A percentile compares a stretch with the other conserved stretches of the same genome.
Conservation (phyloP, 2,888 invertebrate species). For the Sepioteuthis lessoniana region DNA sequence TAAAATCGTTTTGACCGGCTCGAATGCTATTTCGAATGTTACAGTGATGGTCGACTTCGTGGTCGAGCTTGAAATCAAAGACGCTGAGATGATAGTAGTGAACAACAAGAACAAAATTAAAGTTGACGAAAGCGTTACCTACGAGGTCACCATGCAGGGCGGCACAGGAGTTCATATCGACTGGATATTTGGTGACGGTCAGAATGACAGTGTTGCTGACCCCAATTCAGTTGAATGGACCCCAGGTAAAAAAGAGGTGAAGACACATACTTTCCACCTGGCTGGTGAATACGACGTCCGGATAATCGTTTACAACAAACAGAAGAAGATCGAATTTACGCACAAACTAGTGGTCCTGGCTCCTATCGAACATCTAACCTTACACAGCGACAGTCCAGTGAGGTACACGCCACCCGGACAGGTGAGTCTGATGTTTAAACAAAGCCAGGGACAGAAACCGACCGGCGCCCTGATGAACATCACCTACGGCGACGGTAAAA, state of each 20-base stretch:
- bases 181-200: constrained; percentile 57
- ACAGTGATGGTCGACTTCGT: constrained; percentile 52
- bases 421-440: constrained; percentile 53
- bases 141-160: constrained; percentile 54
- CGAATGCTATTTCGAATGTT: constrained; percentile 50
- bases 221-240: constrained; percentile 53
- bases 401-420: constrained; percentile 56
- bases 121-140: constrained; percentile 52
- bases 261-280: constrained; percentile 57
- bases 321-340: constrained; percentile 48
- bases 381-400: constrained; percentile 51
- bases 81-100: constrained; percentile 49
- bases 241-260: constrained; percentile 46
- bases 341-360: constrained; percentile 57
- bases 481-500: constrained; percentile 60
- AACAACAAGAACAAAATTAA: constrained; percentile 50
- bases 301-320: constrained; percentile 58
- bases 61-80: constrained; percentile 56
- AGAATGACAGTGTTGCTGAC: constrained; percentile 44
- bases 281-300: constrained; percentile 56
- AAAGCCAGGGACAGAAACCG: constrained; percentile 52
- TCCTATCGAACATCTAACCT: constrained; percentile 57
- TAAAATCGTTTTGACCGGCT: constrained; percentile 47
- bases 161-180: constrained; percentile 60
- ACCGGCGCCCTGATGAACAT: constrained; percentile 59